Conservation (phyloP, 1,140 invertebrate species). For the Melitaea cinxia region DNA sequence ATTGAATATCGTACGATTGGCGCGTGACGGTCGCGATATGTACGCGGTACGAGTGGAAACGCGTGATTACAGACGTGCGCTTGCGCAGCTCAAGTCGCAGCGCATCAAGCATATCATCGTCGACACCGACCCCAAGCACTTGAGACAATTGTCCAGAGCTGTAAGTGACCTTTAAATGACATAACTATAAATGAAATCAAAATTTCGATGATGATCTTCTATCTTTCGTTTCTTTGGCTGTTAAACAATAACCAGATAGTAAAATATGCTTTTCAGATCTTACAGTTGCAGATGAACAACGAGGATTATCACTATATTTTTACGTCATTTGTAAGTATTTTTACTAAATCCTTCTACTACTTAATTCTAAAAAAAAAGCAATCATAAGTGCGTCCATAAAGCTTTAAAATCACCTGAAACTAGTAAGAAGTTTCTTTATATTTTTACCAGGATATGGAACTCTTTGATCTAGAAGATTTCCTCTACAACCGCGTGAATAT, state of each 20-base stretch:
- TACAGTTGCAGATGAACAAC: constrained; percentile 96
- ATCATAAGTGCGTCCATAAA: too few species aligned
- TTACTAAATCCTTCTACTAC: too few species aligned
- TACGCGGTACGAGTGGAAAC: constrained; percentile 90
- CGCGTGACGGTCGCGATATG: constrained; percentile 87
- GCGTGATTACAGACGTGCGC: constrained; percentile 88
- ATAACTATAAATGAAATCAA: neutral
- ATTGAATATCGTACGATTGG: constrained; percentile 92
- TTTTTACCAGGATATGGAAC: constrained; percentile 89
- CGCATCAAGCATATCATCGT: constrained; percentile 93
- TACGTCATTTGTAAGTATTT: constrained; percentile 93
- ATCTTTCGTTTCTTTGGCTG: too few species aligned
- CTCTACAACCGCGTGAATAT: constrained; percentile 97
- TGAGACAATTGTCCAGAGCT: constrained; percentile 90
- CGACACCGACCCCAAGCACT: constrained; percentile 89
- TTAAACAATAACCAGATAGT: too few species aligned
- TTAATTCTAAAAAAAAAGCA: too few species aligned
- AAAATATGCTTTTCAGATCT: constrained; percentile 84
- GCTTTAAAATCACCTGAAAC: too few species aligned
- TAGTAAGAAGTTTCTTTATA: neutral
- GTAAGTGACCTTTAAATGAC: constrained; percentile 81
- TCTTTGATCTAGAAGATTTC: constrained; percentile 96
- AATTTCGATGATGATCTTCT: too few species aligned
- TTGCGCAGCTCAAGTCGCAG: constrained; percentile 90
- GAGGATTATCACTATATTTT: constrained; percentile 96